Evolutionary conservation across 2,888 invertebrate genomes (phyloP).

Genomic region (Octodonta nipae): DNA sequence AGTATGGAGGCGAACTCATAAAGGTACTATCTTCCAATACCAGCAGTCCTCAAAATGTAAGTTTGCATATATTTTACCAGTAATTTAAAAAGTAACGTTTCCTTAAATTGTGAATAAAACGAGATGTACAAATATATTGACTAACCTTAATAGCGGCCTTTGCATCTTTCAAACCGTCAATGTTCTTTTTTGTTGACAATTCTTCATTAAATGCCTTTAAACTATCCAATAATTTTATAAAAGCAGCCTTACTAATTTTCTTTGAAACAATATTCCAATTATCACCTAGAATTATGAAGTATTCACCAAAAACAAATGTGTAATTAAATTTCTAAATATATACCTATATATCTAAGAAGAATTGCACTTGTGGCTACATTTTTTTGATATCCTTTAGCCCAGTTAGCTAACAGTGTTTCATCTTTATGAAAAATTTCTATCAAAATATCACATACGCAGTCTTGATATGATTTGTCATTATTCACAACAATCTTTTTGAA

Average conservation of each 20-base stretch:
- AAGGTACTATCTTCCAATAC: no score
- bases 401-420: constrained; percentile 49
- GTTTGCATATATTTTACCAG: not conserved
- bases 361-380: constrained; percentile 53
- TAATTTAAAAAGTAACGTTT: not conserved
- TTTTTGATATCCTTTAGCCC: constrained; percentile 55
- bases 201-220: constrained; percentile 37
- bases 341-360: constrained; percentile 46
- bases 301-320: constrained; percentile 1
- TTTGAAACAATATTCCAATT: constrained; percentile 33
- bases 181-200: constrained; percentile 34
- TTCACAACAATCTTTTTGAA: constrained; percentile 48
- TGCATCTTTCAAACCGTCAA: constrained; percentile 28
- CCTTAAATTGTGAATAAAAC: not conserved
- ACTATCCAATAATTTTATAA: constrained; percentile 37
- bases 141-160: constrained; percentile 28
- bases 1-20: no score
- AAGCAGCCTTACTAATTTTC: constrained; percentile 31
- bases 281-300: constrained; percentile 25
- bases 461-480: constrained; percentile 37
- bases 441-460: constrained; percentile 47
- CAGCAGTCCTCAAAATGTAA: no score
- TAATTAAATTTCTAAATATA: constrained; percentile 16
- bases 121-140: not conserved
- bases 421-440: constrained; percentile 49